Evolutionary conservation across 2,113 vertebrate species (phyloP).

Genomic region (Amphiprion percula): DNA sequence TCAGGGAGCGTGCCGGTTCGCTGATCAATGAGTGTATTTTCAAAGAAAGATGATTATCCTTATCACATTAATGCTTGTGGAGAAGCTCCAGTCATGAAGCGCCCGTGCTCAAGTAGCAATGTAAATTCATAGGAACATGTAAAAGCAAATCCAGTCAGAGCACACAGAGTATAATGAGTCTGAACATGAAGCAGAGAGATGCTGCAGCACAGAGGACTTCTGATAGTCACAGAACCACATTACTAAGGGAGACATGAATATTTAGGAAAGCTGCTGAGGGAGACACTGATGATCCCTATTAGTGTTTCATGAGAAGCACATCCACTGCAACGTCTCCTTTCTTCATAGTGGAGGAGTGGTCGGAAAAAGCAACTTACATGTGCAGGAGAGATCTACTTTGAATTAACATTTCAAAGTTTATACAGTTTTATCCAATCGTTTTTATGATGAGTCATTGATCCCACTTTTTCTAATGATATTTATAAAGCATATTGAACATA

Average conservation of each 20-base stretch:
- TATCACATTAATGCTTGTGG: background rate
- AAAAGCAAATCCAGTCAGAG: constrained; percentile 4
- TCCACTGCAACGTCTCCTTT: background rate
- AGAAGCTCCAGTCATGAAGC: background rate
- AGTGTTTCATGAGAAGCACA: constrained; percentile 12
- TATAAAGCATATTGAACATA: background rate
- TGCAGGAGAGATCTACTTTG: too few species aligned
- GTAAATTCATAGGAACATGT: background rate
- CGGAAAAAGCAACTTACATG: background rate
- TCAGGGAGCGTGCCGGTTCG: background rate
- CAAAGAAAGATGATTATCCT: background rate
- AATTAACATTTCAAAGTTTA: too few species aligned
- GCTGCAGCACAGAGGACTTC: background rate
- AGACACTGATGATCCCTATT: constrained; percentile 17
- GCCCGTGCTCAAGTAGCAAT: background rate
- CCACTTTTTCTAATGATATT: too few species aligned
- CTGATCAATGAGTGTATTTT: background rate
- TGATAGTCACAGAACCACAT: constrained; percentile 13
- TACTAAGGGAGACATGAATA: constrained; percentile 8
- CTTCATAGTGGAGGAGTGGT: background rate
- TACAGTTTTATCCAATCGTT: background rate
- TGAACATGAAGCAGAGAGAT: background rate
- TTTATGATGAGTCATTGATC: background rate
- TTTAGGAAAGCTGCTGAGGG: constrained; percentile 11
- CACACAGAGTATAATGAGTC: background rate